Base-by-base conservation (phyloP, 2,888 invertebrate species). In the Spisula subtruncata region DNA sequence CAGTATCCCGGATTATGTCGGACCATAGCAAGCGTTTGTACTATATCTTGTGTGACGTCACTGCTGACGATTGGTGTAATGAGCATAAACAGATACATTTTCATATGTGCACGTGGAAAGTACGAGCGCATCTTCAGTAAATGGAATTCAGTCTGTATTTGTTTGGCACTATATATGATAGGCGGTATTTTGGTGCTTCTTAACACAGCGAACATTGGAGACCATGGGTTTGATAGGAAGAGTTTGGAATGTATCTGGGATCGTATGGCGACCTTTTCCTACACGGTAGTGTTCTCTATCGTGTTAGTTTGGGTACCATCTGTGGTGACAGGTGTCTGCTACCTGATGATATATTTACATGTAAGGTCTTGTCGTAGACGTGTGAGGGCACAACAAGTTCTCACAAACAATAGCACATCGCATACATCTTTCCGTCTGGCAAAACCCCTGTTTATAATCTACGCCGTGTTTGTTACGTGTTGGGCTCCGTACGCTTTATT, bases 401-500 rank as follows among this genome's bases (percentile, higher is more conserved):
- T 2, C 1, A 0, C 75, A 12, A 25, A 35, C 16, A 32, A 16
- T 18, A 32, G 14, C 32, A 25, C 75, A 75, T 75, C 35, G 2
- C 29, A 20, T 29, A 60, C 25, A 46, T n/a, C 16, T 56, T 75
- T 85, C 16, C 86, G 85, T n/a, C 92, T 94, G 75, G 95, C 95
- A 0, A 92, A 92, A n/a, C 94, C 94, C 6, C 86, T 95, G 85
- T 95, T 95, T 83, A 89, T 94, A 16, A 95, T 95, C 66, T 95
- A 95, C 84, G 91, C 94, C 0, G 93, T 94, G 18, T 95, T 95
- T 85, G 71, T 93, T 0, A 80, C 91, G 51, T 95, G 95, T 84
- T 95, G 95, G 95, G 88, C 93, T 18, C 95, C 95, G 0, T 95
- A 95, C 87, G 93, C 94, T 18, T 32, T 94, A 8, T 86, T 95